Evolutionary conservation across 2,888 invertebrate species (phyloP).

Genomic region (Conchocele bisecta): DNA sequence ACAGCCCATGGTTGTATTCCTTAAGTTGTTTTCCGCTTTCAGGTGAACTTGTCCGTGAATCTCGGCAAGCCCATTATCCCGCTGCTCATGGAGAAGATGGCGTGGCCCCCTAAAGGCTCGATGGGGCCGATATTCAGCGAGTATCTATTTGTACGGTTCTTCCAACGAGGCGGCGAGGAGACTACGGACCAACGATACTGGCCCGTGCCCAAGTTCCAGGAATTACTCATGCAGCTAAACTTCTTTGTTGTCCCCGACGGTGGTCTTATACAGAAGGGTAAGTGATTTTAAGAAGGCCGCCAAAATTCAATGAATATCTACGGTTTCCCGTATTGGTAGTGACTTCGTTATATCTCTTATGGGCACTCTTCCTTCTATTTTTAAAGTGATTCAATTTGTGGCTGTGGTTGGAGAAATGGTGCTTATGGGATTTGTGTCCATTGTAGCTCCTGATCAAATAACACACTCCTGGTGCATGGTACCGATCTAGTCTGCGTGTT

Average conservation of each 20-base stretch:
- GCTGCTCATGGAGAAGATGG: slow-evolving; percentile 78
- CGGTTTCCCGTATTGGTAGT: background rate
- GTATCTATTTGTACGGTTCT: slow-evolving; percentile 79
- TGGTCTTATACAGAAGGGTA: slow-evolving; percentile 63
- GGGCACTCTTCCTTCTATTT: background rate
- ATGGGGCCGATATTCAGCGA: slow-evolving; percentile 82
- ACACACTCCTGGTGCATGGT: no score
- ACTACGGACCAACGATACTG: slow-evolving; percentile 73
- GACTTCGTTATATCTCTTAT: background rate
- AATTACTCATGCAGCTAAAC: slow-evolving; percentile 79
- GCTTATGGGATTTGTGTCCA: no score
- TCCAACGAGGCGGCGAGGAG: slow-evolving; percentile 67
- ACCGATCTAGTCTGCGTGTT: no score
- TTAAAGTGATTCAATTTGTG: no score
- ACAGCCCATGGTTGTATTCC: no score
- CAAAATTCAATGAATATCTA: background rate
- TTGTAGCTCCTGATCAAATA: no score
- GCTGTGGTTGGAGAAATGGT: no score
- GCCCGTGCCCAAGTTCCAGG: slow-evolving; percentile 77
- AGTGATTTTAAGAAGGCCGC: background rate
- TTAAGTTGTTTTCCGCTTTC: background rate
- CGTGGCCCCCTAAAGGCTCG: slow-evolving; percentile 80
- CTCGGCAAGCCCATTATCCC: slow-evolving; percentile 80
- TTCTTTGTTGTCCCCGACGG: slow-evolving; percentile 72
- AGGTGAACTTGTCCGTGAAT: slow-evolving; percentile 78